Evolutionary conservation across 2,888 invertebrate species (phyloP), one percentile per base, ranked within the genome.

Genomic region (Cinara cedri): DNA sequence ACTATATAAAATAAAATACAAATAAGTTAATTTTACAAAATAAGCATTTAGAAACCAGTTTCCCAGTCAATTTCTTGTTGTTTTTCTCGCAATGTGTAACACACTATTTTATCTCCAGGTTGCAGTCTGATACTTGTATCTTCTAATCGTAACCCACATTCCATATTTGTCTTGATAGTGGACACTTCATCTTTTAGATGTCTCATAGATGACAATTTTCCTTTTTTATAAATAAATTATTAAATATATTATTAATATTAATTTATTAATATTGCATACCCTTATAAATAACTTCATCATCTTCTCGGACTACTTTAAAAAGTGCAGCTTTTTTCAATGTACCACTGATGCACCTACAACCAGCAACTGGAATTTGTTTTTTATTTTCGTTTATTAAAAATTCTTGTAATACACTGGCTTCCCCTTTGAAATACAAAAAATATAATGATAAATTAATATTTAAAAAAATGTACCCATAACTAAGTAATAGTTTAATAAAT

Each of bases 181-280:
- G 91, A 91, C 4, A 96, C 95, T 86, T 97, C 97, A 72, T 91
- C 90, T 85, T 97, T 98, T 66, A 95, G 86, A 86, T 97, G 96
- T 83, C 92, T 90, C 91, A 98, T 91, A 0, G 96, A 95, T 42
- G 88, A 87, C 76, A 96, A 84, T 82, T 88, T 87, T 70, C 95
- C 95, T 92, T 83, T 11, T 54, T 46, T 83, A 84, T 82, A 82
- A 80, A 72, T 78, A 82, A 82, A 65, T 82, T 80, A 80, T 63
- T 76, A 14, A 34, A 65, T 14, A 63, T 51, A 51, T 81, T 34
- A 60, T 34, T 51, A 14, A 34, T 24, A 74, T n/a, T 55, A 9
- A n/a, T 54, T 65, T 51, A 60, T 66, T 57, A 10, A 54, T 34
- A 26, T 26, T 42, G 34, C 44, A 46, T 65, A 82, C 81, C 82